phyloP scores from a whole-genome alignment of 2,797 vertebrate species.

The Myoxocephalus aenaeus region DNA sequence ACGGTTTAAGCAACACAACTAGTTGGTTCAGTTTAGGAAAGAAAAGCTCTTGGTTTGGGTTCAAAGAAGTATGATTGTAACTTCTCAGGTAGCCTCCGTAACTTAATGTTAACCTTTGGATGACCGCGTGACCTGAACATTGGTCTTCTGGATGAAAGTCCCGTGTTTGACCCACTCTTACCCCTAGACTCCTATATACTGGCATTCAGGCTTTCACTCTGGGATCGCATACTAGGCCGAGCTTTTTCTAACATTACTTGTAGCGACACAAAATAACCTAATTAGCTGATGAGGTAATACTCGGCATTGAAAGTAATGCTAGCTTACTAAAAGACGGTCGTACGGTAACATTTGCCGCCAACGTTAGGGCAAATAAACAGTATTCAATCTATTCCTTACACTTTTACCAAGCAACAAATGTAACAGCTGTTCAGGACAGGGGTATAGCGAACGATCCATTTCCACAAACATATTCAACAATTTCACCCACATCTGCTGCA shows the following conservation, averaged over 20 bases:
- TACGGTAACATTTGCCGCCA: neutral
- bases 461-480: slow-evolving; percentile 27
- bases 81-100: too few relatives aligned
- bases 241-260: neutral
- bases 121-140: too few relatives aligned
- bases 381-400: neutral
- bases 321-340: neutral
- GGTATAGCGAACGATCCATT: slow-evolving; percentile 13
- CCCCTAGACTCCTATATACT: too few relatives aligned
- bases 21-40: too few relatives aligned
- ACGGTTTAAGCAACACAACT: neutral
- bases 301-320: neutral
- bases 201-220: too few relatives aligned
- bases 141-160: too few relatives aligned
- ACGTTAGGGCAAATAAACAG: neutral
- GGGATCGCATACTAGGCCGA: too few relatives aligned
- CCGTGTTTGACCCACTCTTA: too few relatives aligned
- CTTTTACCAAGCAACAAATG: neutral
- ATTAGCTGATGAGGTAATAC: neutral
- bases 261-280: neutral
- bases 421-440: neutral
- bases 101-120: too few relatives aligned
- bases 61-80: too few relatives aligned
- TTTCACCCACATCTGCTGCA: slow-evolving; percentile 60
- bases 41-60: too few relatives aligned